Base-by-base conservation (phyloP, 2,888 invertebrate genomes). In the Amphipoea lucens region DNA sequence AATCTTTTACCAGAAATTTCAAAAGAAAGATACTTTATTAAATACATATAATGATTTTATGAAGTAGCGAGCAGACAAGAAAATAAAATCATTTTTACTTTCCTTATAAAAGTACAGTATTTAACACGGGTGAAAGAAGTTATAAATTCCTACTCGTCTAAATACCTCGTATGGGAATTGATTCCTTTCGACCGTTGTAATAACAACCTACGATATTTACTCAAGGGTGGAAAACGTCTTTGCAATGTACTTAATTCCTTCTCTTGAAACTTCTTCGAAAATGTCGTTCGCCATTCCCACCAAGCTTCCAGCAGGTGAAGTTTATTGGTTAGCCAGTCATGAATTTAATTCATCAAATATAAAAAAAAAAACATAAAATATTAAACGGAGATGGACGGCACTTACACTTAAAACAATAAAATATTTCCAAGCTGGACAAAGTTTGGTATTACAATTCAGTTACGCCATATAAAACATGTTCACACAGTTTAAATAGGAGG, bases 401-500 rank as follows among this genome's bases (percentile, higher is more conserved):
- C 54, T 7, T 54, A 9, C 14, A 29, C 14, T 14, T 70, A 7
- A 70, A 36, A 36, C 45, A 36, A 23, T 67, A n/a, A 17, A 76
- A 63, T 42, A 42, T 51, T 40, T 23, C 29, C 2, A 42, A 67
- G 29, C 48, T 57, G 9, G 5, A 29, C 4, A 36, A 66, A 14
- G 20, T 45, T 12, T 48, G 20, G 40, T 11, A 7, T 29, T 36
- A 23, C 2, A 74, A 60, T 62, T 62, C 9, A 40, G 76, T 60
- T 36, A 48, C n/a, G 36, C n/a, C 7, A 40, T 11, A 20, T 23
- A 11, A 45, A 36, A 62, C 23, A 48, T 54, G 57, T 60, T 73
- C 71, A 36, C 12, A 23, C n/a, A 72, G 72, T 36, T 23, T n/a
- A 42, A 60, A 66, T 11, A 62, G 0, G 29, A 80, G 66, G 63